Base-by-base conservation (phyloP, 1,140 invertebrate species). In the Cryptotermes secundus region DNA sequence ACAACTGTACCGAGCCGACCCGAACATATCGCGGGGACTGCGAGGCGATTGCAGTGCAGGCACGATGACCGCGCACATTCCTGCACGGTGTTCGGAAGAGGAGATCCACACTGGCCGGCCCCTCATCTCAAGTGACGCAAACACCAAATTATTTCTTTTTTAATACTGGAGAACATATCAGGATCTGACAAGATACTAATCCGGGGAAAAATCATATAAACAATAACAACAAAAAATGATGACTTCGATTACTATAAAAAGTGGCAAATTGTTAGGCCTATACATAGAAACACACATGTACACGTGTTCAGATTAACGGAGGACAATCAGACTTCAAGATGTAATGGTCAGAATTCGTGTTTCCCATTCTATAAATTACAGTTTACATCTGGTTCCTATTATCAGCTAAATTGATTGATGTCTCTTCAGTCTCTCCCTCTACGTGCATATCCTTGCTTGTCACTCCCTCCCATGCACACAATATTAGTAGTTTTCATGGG, bases 81-180 rank as follows among this genome's bases (percentile, higher is more conserved):
- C 53, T 24, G 19, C 53, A 59, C 53, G 53, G 53, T 59, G 38
- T 59, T 59, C 1, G 53, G 26, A 19, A 59, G 26, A 59, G 53
- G 53, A 59, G 12, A 59, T 22, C 53, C 53, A 59, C 59, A 72
- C 26, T 26, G 59, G n/a, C 26, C n/a, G 59, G 26, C n/a, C n/a
- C 59, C n/a, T 72, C 59, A 72, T 72, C n/a, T 14, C n/a, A 72
- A 72, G 59, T 16, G 59, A 72, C 59, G 59, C 59, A 72, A 72
- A 72, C 59, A 72, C 59, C 59, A n/a, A 72, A 72, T 72, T 72
- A 72, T 72, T 72, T 72, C 26, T 7, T 72, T 72, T n/a, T 72
- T 72, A 31, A 14, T 72, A 7, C 31, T n/a, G 4, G 16, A 72
- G 59, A 31, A 72, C 16, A 26, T 72, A 26, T n/a, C 59, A 72